A percentile compares a stretch with the other conserved stretches of the same genome.
These are phyloP conservation scores for Stichodactyla mertensii DNA, from an alignment of 64 coral and sea anemone species.

Conservation along the genomic window DNA sequence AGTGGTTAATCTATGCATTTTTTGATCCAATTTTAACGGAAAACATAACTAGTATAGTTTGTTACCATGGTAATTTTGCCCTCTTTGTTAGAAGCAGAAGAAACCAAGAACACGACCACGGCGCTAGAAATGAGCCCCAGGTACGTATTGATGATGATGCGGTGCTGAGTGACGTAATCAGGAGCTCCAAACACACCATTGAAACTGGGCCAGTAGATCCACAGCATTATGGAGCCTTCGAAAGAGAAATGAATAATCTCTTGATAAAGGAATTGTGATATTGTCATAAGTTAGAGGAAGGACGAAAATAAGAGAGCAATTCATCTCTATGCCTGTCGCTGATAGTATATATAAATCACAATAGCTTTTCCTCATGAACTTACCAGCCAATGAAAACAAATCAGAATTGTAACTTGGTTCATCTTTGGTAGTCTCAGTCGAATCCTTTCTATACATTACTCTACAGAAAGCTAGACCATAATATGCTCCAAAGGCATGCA, in stretches of 20 bases:
- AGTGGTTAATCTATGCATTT: too few relatives aligned
- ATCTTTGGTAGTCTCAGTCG: slow-evolving; percentile 5
- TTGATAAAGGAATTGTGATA: too few relatives aligned
- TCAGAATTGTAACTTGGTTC: slow-evolving; percentile 34
- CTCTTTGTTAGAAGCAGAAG: neutral
- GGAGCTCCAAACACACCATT: slow-evolving; percentile 7
- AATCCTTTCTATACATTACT: slow-evolving; percentile 26
- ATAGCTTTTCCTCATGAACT: neutral
- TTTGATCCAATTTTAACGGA: too few relatives aligned
- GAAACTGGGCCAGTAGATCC: slow-evolving; percentile 24
- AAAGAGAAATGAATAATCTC: neutral
- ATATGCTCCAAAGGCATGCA: slow-evolving; percentile 41
- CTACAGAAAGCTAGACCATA: slow-evolving; percentile 34
- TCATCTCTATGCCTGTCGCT: too few relatives aligned
- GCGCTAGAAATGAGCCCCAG: slow-evolving; percentile 9
- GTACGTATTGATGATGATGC: slow-evolving; percentile 32
- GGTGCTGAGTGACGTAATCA: slow-evolving; percentile 24
- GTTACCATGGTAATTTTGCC: slow-evolving; percentile 26
- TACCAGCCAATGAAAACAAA: slow-evolving; percentile 28
- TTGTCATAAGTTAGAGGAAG: too few relatives aligned
- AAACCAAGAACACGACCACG: slow-evolving; percentile 12
- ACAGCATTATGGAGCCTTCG: neutral
- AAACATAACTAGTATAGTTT: neutral
- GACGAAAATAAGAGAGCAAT: neutral
- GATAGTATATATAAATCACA: too few relatives aligned